phyloP scores from a whole-genome alignment of 2,888 invertebrate genomes.

The Malacosoma neustria region DNA sequence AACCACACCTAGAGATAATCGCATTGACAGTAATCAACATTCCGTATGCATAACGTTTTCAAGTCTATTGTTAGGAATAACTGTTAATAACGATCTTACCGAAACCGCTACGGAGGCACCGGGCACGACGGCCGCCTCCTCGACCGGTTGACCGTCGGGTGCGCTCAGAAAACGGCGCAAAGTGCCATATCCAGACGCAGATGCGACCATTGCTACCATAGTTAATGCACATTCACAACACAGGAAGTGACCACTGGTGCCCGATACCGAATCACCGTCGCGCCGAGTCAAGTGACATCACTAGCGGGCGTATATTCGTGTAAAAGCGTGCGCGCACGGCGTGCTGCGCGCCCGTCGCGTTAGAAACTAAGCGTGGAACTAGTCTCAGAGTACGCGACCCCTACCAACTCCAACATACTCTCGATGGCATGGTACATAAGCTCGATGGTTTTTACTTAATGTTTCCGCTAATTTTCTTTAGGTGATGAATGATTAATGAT shows the following conservation, averaged over 20 bases:
- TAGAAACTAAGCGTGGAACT: conserved; percentile 35
- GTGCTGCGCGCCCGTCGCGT: conserved; percentile 52
- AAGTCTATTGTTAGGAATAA: conserved; percentile 3
- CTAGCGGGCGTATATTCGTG: conserved; percentile 33
- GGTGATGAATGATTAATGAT: no score
- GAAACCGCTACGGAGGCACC: conserved; percentile 63
- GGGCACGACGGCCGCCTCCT: conserved; percentile 40
- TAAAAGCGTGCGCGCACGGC: conserved; percentile 31
- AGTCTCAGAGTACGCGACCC: conserved; percentile 27
- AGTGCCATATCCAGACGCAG: conserved; percentile 68
- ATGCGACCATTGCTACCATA: conserved; percentile 71
- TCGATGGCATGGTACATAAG: no score
- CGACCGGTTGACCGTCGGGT: conserved; percentile 51
- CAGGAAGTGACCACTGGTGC: conserved; percentile 33
- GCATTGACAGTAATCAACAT: conserved; percentile 33
- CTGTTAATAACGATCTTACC: conserved; percentile 37
- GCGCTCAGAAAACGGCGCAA: conserved; percentile 67
- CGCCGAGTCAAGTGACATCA: conserved; percentile 38
- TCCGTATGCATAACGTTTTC: conserved; percentile 40
- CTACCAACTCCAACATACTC: no score
- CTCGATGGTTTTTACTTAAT: no score
- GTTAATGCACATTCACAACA: conserved; percentile 44
- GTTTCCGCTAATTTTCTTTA: no score
- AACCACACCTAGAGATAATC: conserved; percentile 29
- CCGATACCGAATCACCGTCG: conserved; percentile 11